Conservation (phyloP, 2,113 vertebrate species). For the Sphaerodactylus townsendi region DNA sequence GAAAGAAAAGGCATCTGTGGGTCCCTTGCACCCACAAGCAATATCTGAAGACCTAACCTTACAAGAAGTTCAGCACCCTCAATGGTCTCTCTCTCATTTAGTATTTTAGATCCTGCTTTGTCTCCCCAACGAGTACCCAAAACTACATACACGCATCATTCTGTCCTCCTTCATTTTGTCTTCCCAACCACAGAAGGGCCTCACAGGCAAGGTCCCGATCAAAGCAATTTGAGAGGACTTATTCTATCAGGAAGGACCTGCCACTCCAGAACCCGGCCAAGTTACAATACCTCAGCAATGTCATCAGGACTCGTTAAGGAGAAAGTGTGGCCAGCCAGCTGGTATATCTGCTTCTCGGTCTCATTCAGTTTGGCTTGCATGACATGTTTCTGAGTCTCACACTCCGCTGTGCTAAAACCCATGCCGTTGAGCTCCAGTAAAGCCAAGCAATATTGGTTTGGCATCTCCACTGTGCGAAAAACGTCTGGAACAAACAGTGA, state of each 20-base stretch:
- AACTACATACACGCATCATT: too few relatives aligned
- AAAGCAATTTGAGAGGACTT: neutral
- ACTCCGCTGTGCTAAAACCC: constrained; percentile 89
- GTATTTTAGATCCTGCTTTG: too few relatives aligned
- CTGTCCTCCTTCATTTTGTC: too few relatives aligned
- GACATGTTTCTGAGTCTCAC: constrained; percentile 90
- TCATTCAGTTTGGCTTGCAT: constrained; percentile 91
- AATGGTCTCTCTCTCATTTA: too few relatives aligned
- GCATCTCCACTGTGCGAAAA: constrained; percentile 91
- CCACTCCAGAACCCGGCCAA: neutral
- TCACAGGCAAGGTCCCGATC: too few relatives aligned
- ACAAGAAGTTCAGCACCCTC: too few relatives aligned
- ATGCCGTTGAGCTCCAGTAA: constrained; percentile 94
- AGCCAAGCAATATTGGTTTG: constrained; percentile 89
- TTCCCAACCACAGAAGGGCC: too few relatives aligned
- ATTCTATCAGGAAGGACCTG: too few relatives aligned
- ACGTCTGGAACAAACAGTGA: constrained; percentile 72
- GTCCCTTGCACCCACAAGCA: too few relatives aligned
- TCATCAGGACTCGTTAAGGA: constrained; percentile 92
- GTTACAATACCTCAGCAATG: constrained; percentile 84
- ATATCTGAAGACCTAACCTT: too few relatives aligned
- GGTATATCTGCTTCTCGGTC: constrained; percentile 87
- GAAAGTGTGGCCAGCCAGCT: constrained; percentile 90
- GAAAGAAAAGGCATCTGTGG: too few relatives aligned
- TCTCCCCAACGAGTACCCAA: too few relatives aligned